These are phyloP conservation scores for Cataglyphis altisquamis DNA, from an alignment of 2,888 invertebrate genomes.

Conservation along the genomic window DNA sequence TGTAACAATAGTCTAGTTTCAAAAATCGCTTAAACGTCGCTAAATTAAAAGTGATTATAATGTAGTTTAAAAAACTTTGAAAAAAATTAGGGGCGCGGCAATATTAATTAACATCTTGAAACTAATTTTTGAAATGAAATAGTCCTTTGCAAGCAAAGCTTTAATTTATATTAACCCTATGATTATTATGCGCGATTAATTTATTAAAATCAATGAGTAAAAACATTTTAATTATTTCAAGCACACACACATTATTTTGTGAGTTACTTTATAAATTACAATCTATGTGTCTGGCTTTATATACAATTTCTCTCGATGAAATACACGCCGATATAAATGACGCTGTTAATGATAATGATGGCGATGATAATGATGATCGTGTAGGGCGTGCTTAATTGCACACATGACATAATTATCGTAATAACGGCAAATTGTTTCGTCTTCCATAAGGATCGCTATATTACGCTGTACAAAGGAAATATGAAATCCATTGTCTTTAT, in stretches of 20 bases:
- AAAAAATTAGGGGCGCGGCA: constrained; percentile 15
- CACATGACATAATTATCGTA: constrained; percentile 69
- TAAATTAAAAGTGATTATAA: constrained; percentile 27
- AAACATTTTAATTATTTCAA: constrained; percentile 71
- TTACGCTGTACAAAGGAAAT: constrained; percentile 26
- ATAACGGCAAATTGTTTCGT: constrained; percentile 57
- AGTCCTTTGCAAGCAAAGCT: constrained; percentile 37
- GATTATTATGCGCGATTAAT: constrained; percentile 72
- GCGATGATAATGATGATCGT: constrained; percentile 66
- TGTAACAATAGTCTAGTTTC: background rate
- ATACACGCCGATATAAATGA: constrained; percentile 44
- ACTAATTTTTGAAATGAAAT: constrained; percentile 17
- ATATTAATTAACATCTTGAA: constrained; percentile 2
- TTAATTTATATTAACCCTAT: constrained; percentile 64
- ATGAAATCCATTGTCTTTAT: background rate
- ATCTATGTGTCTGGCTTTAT: constrained; percentile 58
- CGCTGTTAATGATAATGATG: constrained; percentile 57
- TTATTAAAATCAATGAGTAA: constrained; percentile 70
- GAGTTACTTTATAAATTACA: constrained; percentile 74
- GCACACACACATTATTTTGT: constrained; percentile 64
- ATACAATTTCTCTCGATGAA: constrained; percentile 60
- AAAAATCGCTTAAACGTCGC: background rate
- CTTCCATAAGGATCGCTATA: constrained; percentile 45
- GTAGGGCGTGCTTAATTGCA: constrained; percentile 68
- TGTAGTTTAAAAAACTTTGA: background rate